Base-by-base conservation (phyloP, 1,140 invertebrate species). In the Drosophila punjabiensis region DNA sequence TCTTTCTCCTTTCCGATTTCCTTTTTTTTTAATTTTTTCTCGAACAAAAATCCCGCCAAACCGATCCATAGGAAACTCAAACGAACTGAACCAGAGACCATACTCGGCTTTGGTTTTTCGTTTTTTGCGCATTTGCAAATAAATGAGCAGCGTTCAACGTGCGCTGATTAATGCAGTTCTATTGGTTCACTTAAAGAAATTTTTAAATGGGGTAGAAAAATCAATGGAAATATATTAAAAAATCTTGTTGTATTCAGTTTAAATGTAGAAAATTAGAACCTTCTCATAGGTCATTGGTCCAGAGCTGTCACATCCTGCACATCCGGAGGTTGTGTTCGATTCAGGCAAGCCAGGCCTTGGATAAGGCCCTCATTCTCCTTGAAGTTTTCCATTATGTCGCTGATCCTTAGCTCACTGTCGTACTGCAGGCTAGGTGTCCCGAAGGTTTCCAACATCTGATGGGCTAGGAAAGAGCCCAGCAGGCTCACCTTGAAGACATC, bases 91-190 rank as follows among this genome's bases (percentile, higher is more conserved):
- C 73, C 73, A 50, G 41, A 47, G 35, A 39, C 58, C 50, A 41
- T 48, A 58, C 35, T 50, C 55, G 33, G 50, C 47, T 74, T 62
- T 45, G 68, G 47, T 50, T 75, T 75, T 52, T 64, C 59, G 63
- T 81, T 88, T 89, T 89, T 84, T 89, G 81, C 78, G 81, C 82
- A 85, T 78, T 85, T 75, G 81, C 85, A 79, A 88, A 88, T 88
- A 89, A 89, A 89, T 89, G 85, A 89, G 86, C 85, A 90, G 75
- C 78, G 81, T 79, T 81, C 79, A 79, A 64, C 69, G 75, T 76
- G 73, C 63, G 81, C 86, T 89, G 85, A 89, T 89, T 89, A 89
- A 89, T 89, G 86, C 85, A 81, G 74, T 83, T 85, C 76, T 65
- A 89, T 61, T 24, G 41, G 28, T 24, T 47, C 62, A 71, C 50